A percentile compares a stretch with the other conserved stretches of the same genome.
Conservation (phyloP, 2,113 vertebrate genomes). For the Glaucomys volans region DNA sequence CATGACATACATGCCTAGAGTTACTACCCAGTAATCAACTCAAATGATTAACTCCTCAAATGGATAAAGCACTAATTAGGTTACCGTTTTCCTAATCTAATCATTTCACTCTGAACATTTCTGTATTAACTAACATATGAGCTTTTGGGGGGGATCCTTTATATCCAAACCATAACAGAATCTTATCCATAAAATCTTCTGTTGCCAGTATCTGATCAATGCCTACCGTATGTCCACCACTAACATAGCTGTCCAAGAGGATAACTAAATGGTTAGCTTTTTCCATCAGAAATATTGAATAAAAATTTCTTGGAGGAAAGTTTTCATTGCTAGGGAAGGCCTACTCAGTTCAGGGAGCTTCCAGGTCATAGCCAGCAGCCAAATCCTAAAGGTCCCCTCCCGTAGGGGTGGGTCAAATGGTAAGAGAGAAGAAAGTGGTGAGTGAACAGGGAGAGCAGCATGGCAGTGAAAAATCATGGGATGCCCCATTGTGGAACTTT, state of each 20-base stretch:
- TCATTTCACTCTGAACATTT: too few species aligned
- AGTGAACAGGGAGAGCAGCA: background rate
- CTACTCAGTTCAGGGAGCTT: background rate
- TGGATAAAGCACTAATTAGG: too few species aligned
- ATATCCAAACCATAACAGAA: background rate
- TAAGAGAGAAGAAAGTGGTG: background rate
- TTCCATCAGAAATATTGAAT: background rate
- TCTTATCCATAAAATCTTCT: background rate
- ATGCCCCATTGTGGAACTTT: background rate
- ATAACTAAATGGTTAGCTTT: background rate
- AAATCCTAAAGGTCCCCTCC: background rate
- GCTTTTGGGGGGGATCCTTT: too few species aligned
- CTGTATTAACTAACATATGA: too few species aligned
- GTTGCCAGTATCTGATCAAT: background rate
- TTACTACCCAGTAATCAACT: too few species aligned
- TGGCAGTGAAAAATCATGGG: background rate
- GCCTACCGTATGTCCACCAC: too few species aligned
- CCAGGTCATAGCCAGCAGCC: background rate
- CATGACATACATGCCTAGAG: too few species aligned
- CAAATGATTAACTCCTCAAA: too few species aligned
- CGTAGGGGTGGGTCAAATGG: background rate
- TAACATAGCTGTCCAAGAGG: background rate
- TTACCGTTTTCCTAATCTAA: too few species aligned
- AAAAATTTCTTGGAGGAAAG: background rate
- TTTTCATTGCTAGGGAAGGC: background rate